phyloP scores from a whole-genome alignment of 1,140 invertebrate species.

The Andrena cerasifolii region DNA sequence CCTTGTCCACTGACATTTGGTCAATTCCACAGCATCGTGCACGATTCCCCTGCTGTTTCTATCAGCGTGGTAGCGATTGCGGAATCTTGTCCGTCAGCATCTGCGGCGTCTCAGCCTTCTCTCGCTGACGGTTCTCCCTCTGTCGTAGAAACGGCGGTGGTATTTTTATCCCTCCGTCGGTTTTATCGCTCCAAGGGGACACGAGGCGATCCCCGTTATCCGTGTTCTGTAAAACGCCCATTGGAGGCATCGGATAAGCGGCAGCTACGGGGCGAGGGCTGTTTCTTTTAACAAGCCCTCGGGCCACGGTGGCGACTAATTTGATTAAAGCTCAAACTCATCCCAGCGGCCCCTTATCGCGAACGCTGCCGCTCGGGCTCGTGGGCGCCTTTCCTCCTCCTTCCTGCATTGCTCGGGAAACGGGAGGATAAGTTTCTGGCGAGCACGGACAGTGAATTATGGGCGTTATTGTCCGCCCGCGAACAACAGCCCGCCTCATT shows the following conservation, averaged over 20 bases:
- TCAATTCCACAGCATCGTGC: background rate
- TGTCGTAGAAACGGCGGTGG: background rate
- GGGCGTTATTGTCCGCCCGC: conserved; percentile 75
- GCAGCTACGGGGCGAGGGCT: background rate
- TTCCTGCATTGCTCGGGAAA: conserved; percentile 52
- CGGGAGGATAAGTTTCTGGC: conserved; percentile 56
- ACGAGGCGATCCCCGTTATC: no score
- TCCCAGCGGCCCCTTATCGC: conserved; percentile 22
- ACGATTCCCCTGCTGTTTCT: background rate
- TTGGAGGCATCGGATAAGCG: background rate
- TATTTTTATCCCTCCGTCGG: background rate
- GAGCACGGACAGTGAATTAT: conserved; percentile 73
- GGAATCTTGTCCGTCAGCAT: background rate
- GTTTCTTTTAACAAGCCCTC: conserved; percentile 23
- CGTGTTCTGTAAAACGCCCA: background rate
- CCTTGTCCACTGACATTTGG: no score
- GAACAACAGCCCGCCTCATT: conserved; percentile 72
- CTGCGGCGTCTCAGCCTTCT: background rate
- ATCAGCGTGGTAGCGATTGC: background rate
- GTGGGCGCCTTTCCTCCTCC: background rate
- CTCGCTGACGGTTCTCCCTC: background rate
- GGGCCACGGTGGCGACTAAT: conserved; percentile 33
- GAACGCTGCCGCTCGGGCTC: background rate
- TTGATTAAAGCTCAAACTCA: conserved; percentile 36
- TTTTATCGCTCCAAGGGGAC: background rate